Base-by-base conservation (phyloP, 2,113 vertebrate genomes). In the Gallinago paraguaiae region DNA sequence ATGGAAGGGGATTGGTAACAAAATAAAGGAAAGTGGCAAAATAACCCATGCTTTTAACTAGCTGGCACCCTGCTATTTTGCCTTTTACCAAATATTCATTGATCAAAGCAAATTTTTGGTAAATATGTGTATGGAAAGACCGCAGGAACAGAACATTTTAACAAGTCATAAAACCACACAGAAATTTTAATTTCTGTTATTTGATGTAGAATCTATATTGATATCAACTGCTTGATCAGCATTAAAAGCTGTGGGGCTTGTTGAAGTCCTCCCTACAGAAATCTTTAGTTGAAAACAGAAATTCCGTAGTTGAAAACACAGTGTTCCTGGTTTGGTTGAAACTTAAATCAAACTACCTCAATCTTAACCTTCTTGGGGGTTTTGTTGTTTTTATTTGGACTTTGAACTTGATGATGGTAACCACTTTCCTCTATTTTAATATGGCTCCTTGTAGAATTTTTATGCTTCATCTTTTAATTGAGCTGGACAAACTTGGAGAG, bases 361-460 rank as follows among this genome's bases (percentile, higher is more conserved):
- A 0, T 57, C 30, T 33, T 60, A 48, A 72, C 2, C 0, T 14
- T 6, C 2, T 18, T 17, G 5, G 17, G 4, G 5, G 27, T 8
- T n/a, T 9, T n/a, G 18, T 25, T 63, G 18, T 56, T 85, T 33
- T 16, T 20, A 9, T 75, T 76, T 70, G 31, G 27, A 39, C 28
- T 76, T 95, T 28, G 13, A 74, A 13, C 22, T 83, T 41, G 17
- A 56, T 39, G 19, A 14, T 46, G 33, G 17, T 63, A 74, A 4
- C 16, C 7, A 6, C 17, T 79, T 81, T 31, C 27, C 22, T 85
- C 46, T n/a, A n/a, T 46, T n/a, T 85, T 45, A 61, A 5, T 45
- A 9, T 1, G 50, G 31, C 30, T 72, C 1, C 27, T 70, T 35
- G 2, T 10, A 33, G 67, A 37, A 48, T 85, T n/a, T 64, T 37